Evolutionary conservation across 1,140 invertebrate genomes (phyloP).

Genomic region (Colletes latitarsis): DNA sequence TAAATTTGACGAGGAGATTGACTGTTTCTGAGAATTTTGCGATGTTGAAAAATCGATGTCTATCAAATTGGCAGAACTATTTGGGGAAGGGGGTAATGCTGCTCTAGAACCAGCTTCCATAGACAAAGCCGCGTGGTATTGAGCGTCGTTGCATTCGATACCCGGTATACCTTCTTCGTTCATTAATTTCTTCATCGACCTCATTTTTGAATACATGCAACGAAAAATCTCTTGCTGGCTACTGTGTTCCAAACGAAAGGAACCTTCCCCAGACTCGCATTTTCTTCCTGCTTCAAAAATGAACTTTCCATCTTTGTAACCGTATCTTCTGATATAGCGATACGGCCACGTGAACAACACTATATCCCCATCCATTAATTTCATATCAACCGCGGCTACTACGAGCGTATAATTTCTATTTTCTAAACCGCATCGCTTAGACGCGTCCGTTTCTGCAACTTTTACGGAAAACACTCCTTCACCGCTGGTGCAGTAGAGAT

Average conservation of each 20-base stretch:
- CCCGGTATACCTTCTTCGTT: constrained; percentile 85
- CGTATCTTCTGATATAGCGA: constrained; percentile 91
- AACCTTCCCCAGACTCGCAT: constrained; percentile 92
- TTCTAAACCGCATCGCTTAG: constrained; percentile 87
- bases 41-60: constrained; percentile 78
- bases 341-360: constrained; percentile 93
- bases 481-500: constrained; percentile 90
- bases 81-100: constrained; percentile 87
- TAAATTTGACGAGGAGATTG: constrained; percentile 58
- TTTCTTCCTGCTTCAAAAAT: constrained; percentile 95
- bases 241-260: constrained; percentile 89
- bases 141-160: constrained; percentile 87
- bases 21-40: constrained; percentile 74
- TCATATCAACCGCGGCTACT: constrained; percentile 87
- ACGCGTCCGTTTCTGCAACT: constrained; percentile 89
- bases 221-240: constrained; percentile 91
- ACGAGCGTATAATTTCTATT: constrained; percentile 87
- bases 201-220: constrained; percentile 90
- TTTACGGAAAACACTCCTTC: constrained; percentile 91
- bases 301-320: constrained; percentile 90
- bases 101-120: constrained; percentile 90
- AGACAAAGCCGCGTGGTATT: constrained; percentile 86
- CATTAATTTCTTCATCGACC: constrained; percentile 90
- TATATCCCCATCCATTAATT: constrained; percentile 86
- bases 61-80: constrained; percentile 79